These are phyloP conservation scores for Neotoxoptera formosana DNA, from an alignment of 1,140 invertebrate genomes.

Conservation along the genomic window DNA sequence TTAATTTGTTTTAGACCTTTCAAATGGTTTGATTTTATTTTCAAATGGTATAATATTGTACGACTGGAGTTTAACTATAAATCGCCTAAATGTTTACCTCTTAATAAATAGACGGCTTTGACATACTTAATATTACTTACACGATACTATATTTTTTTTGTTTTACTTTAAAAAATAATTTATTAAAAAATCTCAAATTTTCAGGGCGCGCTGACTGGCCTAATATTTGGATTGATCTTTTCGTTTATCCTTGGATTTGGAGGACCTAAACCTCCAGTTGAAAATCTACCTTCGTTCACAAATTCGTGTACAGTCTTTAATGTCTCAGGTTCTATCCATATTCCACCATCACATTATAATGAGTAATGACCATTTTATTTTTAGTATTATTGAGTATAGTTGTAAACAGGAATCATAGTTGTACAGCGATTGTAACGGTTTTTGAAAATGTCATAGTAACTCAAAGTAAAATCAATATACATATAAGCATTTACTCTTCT, in stretches of 20 bases:
- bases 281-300: constrained; percentile 46
- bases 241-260: constrained; percentile 89
- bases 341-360: background rate
- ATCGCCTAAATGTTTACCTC: background rate
- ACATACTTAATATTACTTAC: background rate
- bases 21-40: too few relatives aligned
- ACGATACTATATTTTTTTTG: background rate
- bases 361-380: background rate
- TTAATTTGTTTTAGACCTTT: too few relatives aligned
- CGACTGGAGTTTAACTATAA: background rate
- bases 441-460: background rate
- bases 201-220: constrained; percentile 74
- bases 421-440: background rate
- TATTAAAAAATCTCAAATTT: constrained; percentile 22
- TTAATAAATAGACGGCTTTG: background rate
- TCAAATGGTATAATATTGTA: too few relatives aligned
- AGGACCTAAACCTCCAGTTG: constrained; percentile 72
- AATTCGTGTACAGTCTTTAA: background rate
- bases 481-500: background rate
- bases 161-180: background rate
- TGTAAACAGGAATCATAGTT: background rate
- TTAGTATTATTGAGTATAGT: background rate
- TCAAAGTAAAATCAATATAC: background rate
- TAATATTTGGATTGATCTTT: constrained; percentile 72
- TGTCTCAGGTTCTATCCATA: background rate